Conservation (phyloP, 2,888 invertebrate genomes). For the Lissonota sp. region DNA sequence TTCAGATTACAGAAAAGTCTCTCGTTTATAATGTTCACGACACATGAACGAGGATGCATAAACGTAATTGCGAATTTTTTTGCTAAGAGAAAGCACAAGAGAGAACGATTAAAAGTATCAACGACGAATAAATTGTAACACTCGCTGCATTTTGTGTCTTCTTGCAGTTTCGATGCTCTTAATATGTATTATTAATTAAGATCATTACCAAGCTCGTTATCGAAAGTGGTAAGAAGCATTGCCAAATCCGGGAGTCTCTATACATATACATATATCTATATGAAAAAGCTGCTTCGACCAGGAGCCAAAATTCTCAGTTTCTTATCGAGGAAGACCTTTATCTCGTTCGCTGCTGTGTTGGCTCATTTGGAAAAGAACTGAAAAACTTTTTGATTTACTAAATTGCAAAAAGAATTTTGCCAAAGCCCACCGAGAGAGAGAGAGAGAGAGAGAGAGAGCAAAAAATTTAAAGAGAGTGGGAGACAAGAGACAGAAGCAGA, state of each 20-base stretch:
- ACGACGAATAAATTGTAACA: slow-evolving; percentile 56
- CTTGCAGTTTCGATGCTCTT: slow-evolving; percentile 8
- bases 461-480: slow-evolving; percentile 17
- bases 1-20: slow-evolving; percentile 43
- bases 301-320: slow-evolving; percentile 39
- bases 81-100: slow-evolving; percentile 11
- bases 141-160: slow-evolving; percentile 27
- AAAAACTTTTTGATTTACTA: slow-evolving; percentile 59
- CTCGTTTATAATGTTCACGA: slow-evolving; percentile 37
- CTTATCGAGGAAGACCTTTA: slow-evolving; percentile 24
- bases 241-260: slow-evolving; percentile 46
- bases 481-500: slow-evolving; percentile 29
- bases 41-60: background rate
- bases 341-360: slow-evolving; percentile 45
- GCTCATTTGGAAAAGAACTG: slow-evolving; percentile 45
- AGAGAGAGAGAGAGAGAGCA: slow-evolving; percentile 17
- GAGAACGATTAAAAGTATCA: slow-evolving; percentile 45
- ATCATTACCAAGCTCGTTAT: slow-evolving; percentile 47
- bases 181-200: slow-evolving; percentile 50
- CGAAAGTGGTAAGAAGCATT: slow-evolving; percentile 31
- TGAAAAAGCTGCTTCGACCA: slow-evolving; percentile 31
- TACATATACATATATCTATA: slow-evolving; percentile 15
- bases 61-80: slow-evolving; percentile 27
- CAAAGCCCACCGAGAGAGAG: slow-evolving; percentile 36
- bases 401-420: slow-evolving; percentile 55